Evolutionary conservation across 2,797 vertebrate genomes (phyloP).

Genomic region (Antennarius maculatus): DNA sequence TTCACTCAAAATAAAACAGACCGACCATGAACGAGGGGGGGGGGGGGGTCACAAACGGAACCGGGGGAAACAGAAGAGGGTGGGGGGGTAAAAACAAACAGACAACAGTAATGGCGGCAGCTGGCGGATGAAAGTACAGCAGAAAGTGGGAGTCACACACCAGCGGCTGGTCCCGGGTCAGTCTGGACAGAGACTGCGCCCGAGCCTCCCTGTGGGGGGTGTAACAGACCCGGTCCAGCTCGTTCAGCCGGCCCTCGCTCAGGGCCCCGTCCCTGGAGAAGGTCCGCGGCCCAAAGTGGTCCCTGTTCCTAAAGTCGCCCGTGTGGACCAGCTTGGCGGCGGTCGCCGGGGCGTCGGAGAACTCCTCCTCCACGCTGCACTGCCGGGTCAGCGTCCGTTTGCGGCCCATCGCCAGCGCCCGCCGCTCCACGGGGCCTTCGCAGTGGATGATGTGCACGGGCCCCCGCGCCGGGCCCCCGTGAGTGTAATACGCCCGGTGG

Average conservation of each 20-base stretch:
- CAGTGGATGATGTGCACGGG: slow-evolving; percentile 81
- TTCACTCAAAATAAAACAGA: slow-evolving; percentile 74
- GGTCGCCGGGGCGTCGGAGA: slow-evolving; percentile 75
- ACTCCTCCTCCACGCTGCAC: slow-evolving; percentile 92
- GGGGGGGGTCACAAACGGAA: slow-evolving; percentile 42
- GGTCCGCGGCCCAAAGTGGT: slow-evolving; percentile 69
- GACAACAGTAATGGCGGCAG: slow-evolving; percentile 80
- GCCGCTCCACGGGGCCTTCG: slow-evolving; percentile 80
- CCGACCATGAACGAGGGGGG: slow-evolving; percentile 61
- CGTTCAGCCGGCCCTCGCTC: slow-evolving; percentile 81
- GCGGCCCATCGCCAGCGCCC: slow-evolving; percentile 85
- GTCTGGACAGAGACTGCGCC: slow-evolving; percentile 83
- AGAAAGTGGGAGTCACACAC: slow-evolving; percentile 88
- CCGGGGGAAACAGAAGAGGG: slow-evolving; percentile 59
- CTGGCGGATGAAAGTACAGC: slow-evolving; percentile 91
- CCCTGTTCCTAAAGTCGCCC: slow-evolving; percentile 78
- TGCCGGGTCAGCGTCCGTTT: slow-evolving; percentile 91
- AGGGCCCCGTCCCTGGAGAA: slow-evolving; percentile 78
- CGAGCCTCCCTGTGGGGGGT: slow-evolving; percentile 83
- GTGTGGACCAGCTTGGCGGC: slow-evolving; percentile 68
- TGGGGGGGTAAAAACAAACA: slow-evolving; percentile 47
- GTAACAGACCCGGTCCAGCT: slow-evolving; percentile 85
- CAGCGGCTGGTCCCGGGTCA: slow-evolving; percentile 88
- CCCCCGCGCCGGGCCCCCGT: slow-evolving; percentile 72
- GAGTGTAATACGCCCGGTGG: slow-evolving; percentile 70